phyloP scores from a whole-genome alignment of 1,140 invertebrate species.

The Capitella teleta region DNA sequence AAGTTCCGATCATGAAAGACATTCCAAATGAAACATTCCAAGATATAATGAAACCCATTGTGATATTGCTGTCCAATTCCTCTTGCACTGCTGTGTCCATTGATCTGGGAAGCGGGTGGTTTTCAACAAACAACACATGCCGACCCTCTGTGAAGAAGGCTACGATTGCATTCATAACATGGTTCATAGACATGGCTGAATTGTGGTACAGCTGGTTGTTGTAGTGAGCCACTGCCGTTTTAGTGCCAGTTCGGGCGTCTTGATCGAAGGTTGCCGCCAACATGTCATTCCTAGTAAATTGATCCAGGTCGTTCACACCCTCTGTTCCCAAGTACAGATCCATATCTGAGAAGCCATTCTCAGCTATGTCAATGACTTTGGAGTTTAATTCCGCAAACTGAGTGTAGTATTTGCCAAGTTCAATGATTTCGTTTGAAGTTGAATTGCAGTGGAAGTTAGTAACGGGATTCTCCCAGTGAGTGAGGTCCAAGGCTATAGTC shows the following conservation, averaged over 20 bases:
- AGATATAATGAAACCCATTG: conserved; percentile 7
- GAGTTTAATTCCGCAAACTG: conserved; percentile 19
- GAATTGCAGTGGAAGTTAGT: conserved; percentile 26
- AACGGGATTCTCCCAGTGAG: conserved; percentile 18
- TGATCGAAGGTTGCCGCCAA: conserved; percentile 24
- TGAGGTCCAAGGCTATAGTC: conserved; percentile 27
- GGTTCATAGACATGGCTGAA: conserved; percentile 50
- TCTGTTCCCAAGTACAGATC: conserved; percentile 18
- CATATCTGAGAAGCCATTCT: conserved; percentile 4
- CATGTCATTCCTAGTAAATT: conserved; percentile 23
- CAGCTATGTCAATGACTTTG: too few species aligned
- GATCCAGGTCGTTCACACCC: conserved; percentile 18
- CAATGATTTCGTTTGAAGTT: not conserved
- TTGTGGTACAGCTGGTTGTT: conserved; percentile 55
- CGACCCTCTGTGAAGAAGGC: conserved; percentile 24
- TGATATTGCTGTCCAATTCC: conserved; percentile 17
- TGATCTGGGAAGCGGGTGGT: conserved; percentile 14
- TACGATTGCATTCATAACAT: conserved; percentile 50
- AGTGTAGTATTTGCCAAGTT: conserved; percentile 13
- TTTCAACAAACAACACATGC: conserved; percentile 5
- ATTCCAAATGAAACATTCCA: conserved; percentile 33
- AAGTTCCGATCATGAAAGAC: conserved; percentile 30
- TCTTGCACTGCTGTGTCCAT: conserved; percentile 17
- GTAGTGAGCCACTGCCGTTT: conserved; percentile 28
- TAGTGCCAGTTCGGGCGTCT: not conserved